A percentile compares a stretch with the other conserved stretches of the same genome.
phyloP scores from a whole-genome alignment of 2,797 vertebrate genomes.

The Ispidina lecontei region DNA sequence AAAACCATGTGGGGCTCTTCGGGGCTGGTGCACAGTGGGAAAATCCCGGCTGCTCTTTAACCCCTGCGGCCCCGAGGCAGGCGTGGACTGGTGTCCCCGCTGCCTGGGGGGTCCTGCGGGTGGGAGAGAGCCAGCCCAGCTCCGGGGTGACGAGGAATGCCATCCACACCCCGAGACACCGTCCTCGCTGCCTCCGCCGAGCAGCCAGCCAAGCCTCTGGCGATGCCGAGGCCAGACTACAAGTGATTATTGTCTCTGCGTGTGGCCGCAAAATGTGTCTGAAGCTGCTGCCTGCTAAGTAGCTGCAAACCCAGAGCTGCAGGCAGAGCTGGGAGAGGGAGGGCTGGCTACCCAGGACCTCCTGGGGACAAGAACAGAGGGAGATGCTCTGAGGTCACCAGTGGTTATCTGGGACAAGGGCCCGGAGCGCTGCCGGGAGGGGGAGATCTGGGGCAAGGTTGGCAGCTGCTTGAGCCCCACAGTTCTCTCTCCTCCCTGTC shows the following conservation, averaged over 20 bases:
- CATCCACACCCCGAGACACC: neutral
- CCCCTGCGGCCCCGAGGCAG: neutral
- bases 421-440: rapidly evolving
- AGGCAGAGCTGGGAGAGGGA: neutral
- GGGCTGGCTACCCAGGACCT: neutral
- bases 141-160: neutral
- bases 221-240: neutral
- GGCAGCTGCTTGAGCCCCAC: neutral
- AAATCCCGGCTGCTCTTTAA: neutral
- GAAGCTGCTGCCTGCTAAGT: neutral
- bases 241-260: neutral
- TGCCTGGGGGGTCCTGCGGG: neutral
- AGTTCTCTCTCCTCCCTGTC: neutral
- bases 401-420: neutral
- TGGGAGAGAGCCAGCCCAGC: neutral
- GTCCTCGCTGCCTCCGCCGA: neutral
- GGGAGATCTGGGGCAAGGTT: neutral
- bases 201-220: neutral
- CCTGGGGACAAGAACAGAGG: neutral
- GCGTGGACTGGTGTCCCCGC: neutral
- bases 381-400: neutral
- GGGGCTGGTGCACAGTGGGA: neutral
- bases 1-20: neutral
- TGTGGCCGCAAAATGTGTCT: neutral
- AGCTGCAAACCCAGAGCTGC: neutral